Evolutionary conservation across 2,888 invertebrate species (phyloP).

Genomic region (Dolomedes plantarius): DNA sequence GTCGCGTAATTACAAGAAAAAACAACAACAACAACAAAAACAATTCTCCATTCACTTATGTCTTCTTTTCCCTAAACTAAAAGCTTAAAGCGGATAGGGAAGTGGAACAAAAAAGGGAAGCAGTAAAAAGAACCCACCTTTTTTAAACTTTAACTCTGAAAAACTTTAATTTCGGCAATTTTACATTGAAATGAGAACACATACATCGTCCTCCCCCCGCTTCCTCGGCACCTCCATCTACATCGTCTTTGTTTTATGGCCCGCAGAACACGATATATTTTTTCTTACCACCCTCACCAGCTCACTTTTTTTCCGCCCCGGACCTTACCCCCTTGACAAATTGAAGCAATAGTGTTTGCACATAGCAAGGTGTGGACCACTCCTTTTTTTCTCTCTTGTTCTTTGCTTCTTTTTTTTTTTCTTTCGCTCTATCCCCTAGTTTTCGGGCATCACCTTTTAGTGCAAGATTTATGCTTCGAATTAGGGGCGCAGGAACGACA

Average conservation of each 20-base stretch:
- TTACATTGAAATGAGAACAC: constrained; percentile 5
- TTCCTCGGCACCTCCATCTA: not conserved
- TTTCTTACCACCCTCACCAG: not conserved
- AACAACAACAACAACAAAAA: no score
- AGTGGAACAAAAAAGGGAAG: not conserved
- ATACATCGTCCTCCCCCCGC: not conserved
- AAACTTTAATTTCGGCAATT: constrained; percentile 23
- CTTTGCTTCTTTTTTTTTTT: constrained; percentile 23
- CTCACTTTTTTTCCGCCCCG: constrained; percentile 33
- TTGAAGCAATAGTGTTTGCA: constrained; percentile 66
- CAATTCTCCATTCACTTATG: not conserved
- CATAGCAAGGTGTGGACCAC: constrained; percentile 46
- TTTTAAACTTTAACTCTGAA: constrained; percentile 1
- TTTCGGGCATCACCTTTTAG: constrained; percentile 46
- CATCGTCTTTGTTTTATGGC: constrained; percentile 55
- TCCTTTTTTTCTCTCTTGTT: not conserved
- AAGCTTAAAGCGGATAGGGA: not conserved
- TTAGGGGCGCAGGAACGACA: constrained; percentile 54
- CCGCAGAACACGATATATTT: constrained; percentile 22
- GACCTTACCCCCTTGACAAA: constrained; percentile 52
- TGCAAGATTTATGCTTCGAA: constrained; percentile 65
- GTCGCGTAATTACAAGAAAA: not conserved
- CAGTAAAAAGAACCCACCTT: not conserved
- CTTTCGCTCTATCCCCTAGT: not conserved
- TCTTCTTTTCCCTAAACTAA: not conserved